Conservation (phyloP, 2,888 invertebrate species). For the Cabera pusaria region DNA sequence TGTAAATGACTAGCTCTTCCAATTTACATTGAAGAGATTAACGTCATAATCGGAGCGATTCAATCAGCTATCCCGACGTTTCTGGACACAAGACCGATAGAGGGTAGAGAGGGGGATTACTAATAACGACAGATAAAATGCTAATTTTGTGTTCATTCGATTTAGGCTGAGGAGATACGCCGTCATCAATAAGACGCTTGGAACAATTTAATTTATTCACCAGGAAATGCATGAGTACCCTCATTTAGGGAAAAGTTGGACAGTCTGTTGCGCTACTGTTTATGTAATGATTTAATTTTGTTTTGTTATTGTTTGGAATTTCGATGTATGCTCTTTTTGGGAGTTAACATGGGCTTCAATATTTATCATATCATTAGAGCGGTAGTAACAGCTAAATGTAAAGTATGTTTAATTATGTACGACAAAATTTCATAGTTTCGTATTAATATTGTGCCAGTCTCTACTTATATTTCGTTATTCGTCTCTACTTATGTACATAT, state of each 20-base stretch:
- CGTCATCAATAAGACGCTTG: constrained; percentile 35
- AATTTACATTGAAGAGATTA: constrained; percentile 83
- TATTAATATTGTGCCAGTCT: too few relatives aligned
- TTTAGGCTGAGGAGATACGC: constrained; percentile 64
- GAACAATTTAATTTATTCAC: constrained; percentile 35
- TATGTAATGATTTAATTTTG: constrained; percentile 24
- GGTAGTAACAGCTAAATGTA: too few relatives aligned
- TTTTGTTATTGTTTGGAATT: constrained; percentile 10
- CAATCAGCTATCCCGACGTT: constrained; percentile 75
- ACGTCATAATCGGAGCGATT: constrained; percentile 81
- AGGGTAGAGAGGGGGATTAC: constrained; percentile 42
- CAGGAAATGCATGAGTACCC: constrained; percentile 34
- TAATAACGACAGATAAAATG: constrained; percentile 81
- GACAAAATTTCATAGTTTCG: too few relatives aligned
- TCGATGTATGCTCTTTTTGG: too few relatives aligned
- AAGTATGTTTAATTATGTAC: too few relatives aligned
- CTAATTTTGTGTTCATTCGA: constrained; percentile 82
- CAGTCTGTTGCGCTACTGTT: constrained; percentile 22
- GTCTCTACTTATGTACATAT: too few relatives aligned
- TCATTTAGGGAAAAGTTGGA: constrained; percentile 29
- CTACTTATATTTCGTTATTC: too few relatives aligned
- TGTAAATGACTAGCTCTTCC: constrained; percentile 79
- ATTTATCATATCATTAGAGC: too few relatives aligned
- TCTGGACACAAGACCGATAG: constrained; percentile 50
- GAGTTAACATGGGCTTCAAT: too few relatives aligned